These are phyloP conservation scores for Tiaroga cobitis DNA, from an alignment of 2,797 vertebrate genomes.

Conservation along the genomic window DNA sequence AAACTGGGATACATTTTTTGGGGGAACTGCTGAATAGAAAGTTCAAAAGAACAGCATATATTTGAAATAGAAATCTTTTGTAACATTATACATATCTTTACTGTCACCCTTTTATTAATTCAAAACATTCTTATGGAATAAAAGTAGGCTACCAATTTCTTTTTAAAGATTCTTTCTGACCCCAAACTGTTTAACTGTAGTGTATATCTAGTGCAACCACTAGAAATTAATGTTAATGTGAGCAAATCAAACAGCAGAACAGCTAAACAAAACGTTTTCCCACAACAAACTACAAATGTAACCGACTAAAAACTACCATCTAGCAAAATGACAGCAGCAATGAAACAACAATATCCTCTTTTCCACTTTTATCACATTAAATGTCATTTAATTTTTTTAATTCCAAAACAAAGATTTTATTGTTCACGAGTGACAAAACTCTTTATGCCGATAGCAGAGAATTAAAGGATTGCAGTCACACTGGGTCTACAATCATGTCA, in stretches of 20 bases:
- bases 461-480: slow-evolving; percentile 13
- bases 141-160: background rate
- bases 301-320: background rate
- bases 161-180: background rate
- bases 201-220: background rate
- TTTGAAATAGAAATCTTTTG: background rate
- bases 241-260: background rate
- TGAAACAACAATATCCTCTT: background rate
- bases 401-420: slow-evolving; percentile 15
- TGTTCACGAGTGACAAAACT: background rate
- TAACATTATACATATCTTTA: background rate
- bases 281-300: background rate
- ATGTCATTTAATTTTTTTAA: background rate
- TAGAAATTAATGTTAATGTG: background rate
- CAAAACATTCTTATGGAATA: background rate
- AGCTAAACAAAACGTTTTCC: background rate
- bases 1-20: too few relatives aligned
- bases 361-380: background rate
- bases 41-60: background rate
- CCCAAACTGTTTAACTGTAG: background rate
- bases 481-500: slow-evolving; percentile 25
- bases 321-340: background rate
- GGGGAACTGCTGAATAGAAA: background rate
- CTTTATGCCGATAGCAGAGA: background rate
- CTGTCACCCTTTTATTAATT: background rate